phyloP scores from a whole-genome alignment of 2,888 invertebrate genomes.

The Belgica antarctica region DNA sequence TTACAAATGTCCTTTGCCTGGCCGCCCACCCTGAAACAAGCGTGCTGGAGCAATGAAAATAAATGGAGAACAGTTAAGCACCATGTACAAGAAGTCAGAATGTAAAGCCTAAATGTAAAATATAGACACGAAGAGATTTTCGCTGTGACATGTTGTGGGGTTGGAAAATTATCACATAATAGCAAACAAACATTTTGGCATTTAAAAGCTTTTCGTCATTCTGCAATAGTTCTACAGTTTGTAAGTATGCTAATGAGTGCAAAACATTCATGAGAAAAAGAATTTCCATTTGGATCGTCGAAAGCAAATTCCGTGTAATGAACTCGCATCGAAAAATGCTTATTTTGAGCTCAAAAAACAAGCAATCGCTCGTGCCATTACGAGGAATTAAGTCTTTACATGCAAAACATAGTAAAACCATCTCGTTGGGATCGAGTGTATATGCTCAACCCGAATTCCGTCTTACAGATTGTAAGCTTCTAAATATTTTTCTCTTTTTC shows the following conservation, averaged over 20 bases:
- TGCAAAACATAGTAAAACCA: not conserved
- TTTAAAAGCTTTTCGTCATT: not conserved
- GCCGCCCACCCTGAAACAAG: too few relatives aligned
- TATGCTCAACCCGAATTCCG: constrained; percentile 29
- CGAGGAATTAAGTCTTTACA: constrained; percentile 26
- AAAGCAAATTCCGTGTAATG: not conserved
- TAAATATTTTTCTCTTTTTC: not conserved
- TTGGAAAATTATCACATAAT: not conserved
- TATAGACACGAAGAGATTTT: not conserved
- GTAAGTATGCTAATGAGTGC: constrained; percentile 27
- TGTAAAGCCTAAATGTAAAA: constrained; percentile 26
- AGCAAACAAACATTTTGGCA: not conserved
- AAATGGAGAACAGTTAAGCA: constrained; percentile 35
- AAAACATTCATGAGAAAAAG: constrained; percentile 29
- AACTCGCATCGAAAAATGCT: not conserved
- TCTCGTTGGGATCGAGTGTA: not conserved
- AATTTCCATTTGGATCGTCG: not conserved
- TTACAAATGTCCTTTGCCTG: constrained; percentile 16
- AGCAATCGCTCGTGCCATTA: constrained; percentile 18
- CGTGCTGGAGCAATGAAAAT: constrained; percentile 34
- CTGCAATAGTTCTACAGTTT: not conserved
- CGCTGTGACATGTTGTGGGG: not conserved
- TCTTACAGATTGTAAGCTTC: constrained; percentile 33
- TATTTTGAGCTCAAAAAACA: not conserved
- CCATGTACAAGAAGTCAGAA: too few relatives aligned